Evolutionary conservation across 1,140 invertebrate species (phyloP).

Genomic region (Cryptotermes secundus): DNA sequence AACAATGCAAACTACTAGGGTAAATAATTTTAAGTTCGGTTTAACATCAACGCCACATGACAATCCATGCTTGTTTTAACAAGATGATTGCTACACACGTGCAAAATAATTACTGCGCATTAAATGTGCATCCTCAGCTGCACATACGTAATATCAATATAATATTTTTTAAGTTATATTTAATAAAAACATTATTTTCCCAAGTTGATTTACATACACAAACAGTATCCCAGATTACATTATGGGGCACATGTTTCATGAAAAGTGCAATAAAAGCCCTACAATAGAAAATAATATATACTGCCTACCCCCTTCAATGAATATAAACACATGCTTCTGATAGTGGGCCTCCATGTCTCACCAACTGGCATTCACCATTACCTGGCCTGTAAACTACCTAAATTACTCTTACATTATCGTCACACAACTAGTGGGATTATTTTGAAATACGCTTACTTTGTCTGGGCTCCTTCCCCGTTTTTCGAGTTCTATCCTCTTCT

Average conservation of each 20-base stretch:
- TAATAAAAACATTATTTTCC: not conserved
- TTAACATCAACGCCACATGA: not conserved
- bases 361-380: not conserved
- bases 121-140: not conserved
- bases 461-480: slow-evolving; percentile 77
- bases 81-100: not conserved
- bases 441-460: slow-evolving; percentile 64
- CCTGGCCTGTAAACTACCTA: not conserved
- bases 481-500: slow-evolving; percentile 89
- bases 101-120: not conserved
- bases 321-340: slow-evolving; percentile 18
- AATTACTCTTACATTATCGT: slow-evolving; percentile 26
- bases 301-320: not conserved
- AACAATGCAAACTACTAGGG: not conserved
- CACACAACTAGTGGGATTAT: not conserved
- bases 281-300: not conserved
- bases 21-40: not conserved
- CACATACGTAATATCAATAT: not conserved
- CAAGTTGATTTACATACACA: not conserved
- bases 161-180: not conserved
- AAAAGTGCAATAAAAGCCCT: not conserved
- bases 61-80: not conserved
- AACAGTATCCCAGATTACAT: not conserved
- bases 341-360: not conserved
- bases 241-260: not conserved